Percentiles rank a stretch among this genome's conserved stretches.
phyloP scores from a whole-genome alignment of 1,140 invertebrate species.

The Ips typographus region DNA sequence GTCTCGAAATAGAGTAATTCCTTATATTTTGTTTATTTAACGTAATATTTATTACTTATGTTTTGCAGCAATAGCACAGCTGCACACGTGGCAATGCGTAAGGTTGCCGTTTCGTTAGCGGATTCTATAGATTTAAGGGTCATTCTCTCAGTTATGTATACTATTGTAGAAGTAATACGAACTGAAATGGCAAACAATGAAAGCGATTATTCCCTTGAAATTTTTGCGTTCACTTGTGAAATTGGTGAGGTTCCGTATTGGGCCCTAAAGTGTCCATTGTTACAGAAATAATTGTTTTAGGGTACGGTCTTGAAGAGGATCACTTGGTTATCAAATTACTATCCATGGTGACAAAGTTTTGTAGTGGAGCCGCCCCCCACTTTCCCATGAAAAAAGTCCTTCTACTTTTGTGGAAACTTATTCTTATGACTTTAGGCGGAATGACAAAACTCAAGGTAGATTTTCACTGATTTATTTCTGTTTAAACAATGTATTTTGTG shows the following conservation, averaged over 20 bases:
- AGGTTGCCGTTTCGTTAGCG: conserved; percentile 85
- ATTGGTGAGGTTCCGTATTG: conserved; percentile 59
- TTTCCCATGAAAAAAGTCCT: conserved; percentile 98
- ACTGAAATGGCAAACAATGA: conserved; percentile 63
- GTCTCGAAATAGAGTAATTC: conserved; percentile 87
- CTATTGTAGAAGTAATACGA: conserved; percentile 89
- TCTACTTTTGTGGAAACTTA: conserved; percentile 93
- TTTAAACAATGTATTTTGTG: conserved; percentile 76
- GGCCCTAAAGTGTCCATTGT: background rate
- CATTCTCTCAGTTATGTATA: conserved; percentile 91
- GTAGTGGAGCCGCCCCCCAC: conserved; percentile 89
- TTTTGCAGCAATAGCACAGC: conserved; percentile 66
- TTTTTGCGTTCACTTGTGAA: conserved; percentile 72
- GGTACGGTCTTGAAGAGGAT: conserved; percentile 67
- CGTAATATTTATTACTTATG: conserved; percentile 1
- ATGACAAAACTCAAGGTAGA: conserved; percentile 79
- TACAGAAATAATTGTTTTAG: conserved; percentile 18
- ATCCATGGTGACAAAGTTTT: conserved; percentile 92
- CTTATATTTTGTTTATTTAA: background rate
- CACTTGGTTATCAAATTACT: conserved; percentile 85
- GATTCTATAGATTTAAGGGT: conserved; percentile 91
- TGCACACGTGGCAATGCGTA: conserved; percentile 76
- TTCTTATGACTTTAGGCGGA: conserved; percentile 87
- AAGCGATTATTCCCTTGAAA: conserved; percentile 63
- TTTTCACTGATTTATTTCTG: conserved; percentile 45